phyloP scores from a whole-genome alignment of 2,113 vertebrate species.

The Gallinago media region DNA sequence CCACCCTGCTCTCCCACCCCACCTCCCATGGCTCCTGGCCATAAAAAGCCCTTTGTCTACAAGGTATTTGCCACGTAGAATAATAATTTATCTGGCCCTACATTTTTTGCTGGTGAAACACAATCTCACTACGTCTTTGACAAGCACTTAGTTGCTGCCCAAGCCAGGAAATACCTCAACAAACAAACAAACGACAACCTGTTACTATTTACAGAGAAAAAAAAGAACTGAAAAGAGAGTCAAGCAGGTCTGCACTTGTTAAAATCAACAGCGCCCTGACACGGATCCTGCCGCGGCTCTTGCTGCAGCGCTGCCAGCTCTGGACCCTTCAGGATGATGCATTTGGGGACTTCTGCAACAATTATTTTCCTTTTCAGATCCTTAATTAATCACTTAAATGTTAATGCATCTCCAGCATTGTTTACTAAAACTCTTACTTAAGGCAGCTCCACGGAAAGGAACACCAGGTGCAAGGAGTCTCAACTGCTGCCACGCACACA shows the following conservation, averaged over 20 bases:
- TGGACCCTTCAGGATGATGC: not conserved
- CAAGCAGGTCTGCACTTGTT: slow-evolving; percentile 76
- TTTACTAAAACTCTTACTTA: not conserved
- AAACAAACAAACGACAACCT: slow-evolving; percentile 63
- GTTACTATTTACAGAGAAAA: slow-evolving; percentile 78
- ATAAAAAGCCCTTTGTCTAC: slow-evolving; percentile 13
- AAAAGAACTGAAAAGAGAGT: slow-evolving; percentile 7
- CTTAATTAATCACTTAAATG: not conserved
- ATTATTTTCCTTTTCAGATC: not conserved
- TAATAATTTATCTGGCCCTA: not conserved
- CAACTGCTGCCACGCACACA: not conserved
- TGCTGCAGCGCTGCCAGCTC: not conserved
- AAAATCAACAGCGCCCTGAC: not conserved
- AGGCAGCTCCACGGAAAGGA: not conserved
- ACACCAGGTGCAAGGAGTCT: accelerated
- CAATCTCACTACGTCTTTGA: not conserved
- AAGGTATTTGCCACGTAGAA: slow-evolving; percentile 17
- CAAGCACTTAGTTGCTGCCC: not conserved
- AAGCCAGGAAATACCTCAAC: not conserved
- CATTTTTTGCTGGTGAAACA: not conserved
- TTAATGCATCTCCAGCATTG: not conserved
- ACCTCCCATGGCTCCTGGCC: not conserved
- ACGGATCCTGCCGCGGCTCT: not conserved
- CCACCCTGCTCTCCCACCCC: not conserved
- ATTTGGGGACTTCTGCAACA: not conserved